Evolutionary conservation across 1,140 invertebrate genomes (phyloP).

Genomic region (Charaxes varanes): DNA sequence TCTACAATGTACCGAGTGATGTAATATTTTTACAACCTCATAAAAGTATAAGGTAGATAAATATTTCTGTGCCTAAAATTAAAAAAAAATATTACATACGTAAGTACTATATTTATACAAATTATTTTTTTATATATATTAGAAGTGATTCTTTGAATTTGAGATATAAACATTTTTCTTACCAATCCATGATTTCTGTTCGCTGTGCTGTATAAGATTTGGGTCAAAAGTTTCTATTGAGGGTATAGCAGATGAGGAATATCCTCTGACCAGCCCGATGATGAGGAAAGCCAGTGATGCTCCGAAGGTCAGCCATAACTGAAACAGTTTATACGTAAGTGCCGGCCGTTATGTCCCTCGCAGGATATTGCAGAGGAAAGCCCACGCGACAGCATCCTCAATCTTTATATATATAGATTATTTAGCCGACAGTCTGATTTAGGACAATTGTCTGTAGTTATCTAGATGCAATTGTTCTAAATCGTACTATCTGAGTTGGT

Average conservation of each 20-base stretch:
- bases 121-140: no score
- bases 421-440: not conserved
- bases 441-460: not conserved
- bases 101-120: no score
- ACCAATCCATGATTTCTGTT: constrained; percentile 76
- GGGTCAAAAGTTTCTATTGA: constrained; percentile 63
- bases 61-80: no score
- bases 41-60: no score
- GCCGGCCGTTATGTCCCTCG: constrained; percentile 4
- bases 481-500: no score
- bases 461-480: no score
- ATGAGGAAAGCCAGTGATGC: constrained; percentile 75
- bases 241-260: constrained; percentile 75
- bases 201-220: constrained; percentile 54
- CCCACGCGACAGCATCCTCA: constrained; percentile 13
- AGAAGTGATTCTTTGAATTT: no score
- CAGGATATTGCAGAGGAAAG: constrained; percentile 10
- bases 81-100: no score
- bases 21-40: no score
- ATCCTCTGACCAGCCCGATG: constrained; percentile 75
- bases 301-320: constrained; percentile 73
- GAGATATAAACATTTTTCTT: constrained; percentile 34
- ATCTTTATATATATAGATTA: constrained; percentile 24
- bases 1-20: no score
- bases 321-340: constrained; percentile 23